Conservation (phyloP, 2,797 vertebrate species). For the Pachyuromys duprasi region DNA sequence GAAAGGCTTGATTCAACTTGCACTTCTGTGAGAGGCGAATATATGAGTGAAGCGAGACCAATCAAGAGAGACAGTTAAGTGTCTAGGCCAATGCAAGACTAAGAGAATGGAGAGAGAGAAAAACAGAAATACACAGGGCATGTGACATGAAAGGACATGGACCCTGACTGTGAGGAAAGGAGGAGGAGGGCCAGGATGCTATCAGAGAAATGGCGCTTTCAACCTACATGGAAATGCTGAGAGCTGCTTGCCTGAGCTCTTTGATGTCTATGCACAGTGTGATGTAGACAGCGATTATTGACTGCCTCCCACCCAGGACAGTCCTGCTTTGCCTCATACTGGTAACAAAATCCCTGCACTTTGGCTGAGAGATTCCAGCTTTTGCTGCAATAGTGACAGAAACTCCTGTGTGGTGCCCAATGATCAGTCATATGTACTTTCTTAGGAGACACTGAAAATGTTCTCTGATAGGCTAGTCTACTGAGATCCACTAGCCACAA, state of each 20-base stretch:
- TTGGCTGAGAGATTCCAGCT: neutral
- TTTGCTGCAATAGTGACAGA: neutral
- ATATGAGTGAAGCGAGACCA: neutral
- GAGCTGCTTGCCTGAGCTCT: neutral
- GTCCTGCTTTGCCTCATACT: neutral
- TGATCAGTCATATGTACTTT: neutral
- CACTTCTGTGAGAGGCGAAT: neutral
- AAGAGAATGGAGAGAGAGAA: neutral
- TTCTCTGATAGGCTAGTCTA: neutral
- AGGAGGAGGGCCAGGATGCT: neutral
- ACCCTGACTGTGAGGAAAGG: accelerated
- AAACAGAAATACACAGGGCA: neutral
- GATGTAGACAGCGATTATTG: neutral
- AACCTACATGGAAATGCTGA: neutral
- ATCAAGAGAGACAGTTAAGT: neutral
- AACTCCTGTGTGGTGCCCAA: neutral
- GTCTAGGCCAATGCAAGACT: neutral
- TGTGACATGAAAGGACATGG: neutral
- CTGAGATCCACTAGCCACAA: neutral
- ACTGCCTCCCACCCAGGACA: neutral
- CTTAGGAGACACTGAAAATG: neutral
- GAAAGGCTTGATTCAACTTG: neutral
- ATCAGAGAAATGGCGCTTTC: neutral
- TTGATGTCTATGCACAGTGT: neutral
- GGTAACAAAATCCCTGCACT: neutral